These are phyloP conservation scores for Ceriagrion tenellum DNA, from an alignment of 2,888 invertebrate species.

Conservation along the genomic window DNA sequence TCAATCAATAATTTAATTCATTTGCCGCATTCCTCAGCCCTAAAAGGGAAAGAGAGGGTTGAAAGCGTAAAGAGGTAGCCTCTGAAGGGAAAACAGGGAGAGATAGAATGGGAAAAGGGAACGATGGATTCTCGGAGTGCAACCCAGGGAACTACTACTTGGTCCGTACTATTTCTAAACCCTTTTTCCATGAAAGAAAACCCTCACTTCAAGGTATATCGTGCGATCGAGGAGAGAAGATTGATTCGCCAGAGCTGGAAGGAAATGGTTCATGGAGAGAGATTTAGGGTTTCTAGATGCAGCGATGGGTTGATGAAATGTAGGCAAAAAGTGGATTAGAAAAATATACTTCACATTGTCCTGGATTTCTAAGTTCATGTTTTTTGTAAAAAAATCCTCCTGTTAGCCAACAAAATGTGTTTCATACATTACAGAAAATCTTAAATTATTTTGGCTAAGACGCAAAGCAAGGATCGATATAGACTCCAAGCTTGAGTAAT, in stretches of 20 bases:
- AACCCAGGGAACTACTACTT: not conserved
- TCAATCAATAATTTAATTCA: conserved; percentile 1
- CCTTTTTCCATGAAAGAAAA: not conserved
- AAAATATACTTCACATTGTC: too few species aligned
- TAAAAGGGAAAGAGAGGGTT: not conserved
- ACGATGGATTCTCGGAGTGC: not conserved
- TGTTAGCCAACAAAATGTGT: too few species aligned
- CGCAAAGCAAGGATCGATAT: too few species aligned
- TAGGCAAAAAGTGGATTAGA: too few species aligned
- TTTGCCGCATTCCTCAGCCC: not conserved
- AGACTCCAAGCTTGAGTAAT: too few species aligned
- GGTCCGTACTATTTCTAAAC: not conserved
- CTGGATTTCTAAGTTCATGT: too few species aligned
- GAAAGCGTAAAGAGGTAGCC: not conserved
- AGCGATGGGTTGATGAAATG: too few species aligned
- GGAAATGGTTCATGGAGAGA: not conserved
- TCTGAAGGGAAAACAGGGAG: not conserved
- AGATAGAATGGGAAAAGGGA: not conserved
- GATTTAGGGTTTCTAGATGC: not conserved
- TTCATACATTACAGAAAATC: too few species aligned
- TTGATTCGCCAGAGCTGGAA: not conserved
- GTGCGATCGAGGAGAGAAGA: not conserved
- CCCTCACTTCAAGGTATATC: not conserved
- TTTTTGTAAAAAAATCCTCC: too few species aligned
- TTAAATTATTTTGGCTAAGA: too few species aligned